Evolutionary conservation across 2,888 invertebrate species (phyloP).

Genomic region (Sinotaia quadrata): DNA sequence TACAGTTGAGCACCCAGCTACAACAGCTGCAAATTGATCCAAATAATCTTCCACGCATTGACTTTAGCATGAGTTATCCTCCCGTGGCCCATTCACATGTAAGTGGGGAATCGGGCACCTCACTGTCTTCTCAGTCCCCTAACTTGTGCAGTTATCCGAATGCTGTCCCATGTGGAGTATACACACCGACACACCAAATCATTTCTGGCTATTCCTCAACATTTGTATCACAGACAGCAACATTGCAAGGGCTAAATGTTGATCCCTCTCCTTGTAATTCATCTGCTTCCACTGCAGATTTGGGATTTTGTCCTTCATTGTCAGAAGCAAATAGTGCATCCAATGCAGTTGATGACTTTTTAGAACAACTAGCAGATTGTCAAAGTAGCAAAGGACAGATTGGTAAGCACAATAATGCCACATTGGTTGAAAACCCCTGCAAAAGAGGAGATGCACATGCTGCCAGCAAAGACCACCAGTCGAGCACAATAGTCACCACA

Average conservation of each 20-base stretch:
- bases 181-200: not conserved
- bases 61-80: slow-evolving; percentile 19
- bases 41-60: slow-evolving; percentile 75
- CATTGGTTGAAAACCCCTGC: not conserved
- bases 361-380: not conserved
- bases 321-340: not conserved
- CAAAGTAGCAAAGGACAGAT: not conserved
- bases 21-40: slow-evolving; percentile 69
- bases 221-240: not conserved
- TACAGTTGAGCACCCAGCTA: slow-evolving; percentile 76
- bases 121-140: not conserved
- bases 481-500: slow-evolving; percentile 6
- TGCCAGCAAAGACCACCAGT: not conserved
- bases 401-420: not conserved
- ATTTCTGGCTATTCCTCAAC: not conserved
- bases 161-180: not conserved
- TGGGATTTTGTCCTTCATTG: too few species aligned
- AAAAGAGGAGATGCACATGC: not conserved
- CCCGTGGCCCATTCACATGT: not conserved
- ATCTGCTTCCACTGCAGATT: not conserved
- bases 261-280: not conserved
- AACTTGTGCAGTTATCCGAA: not conserved
- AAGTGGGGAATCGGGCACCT: not conserved
- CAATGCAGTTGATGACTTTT: not conserved
- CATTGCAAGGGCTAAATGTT: not conserved